Percentiles rank a stretch among this genome's conserved stretches.
Conservation (phyloP, 2,888 invertebrate genomes). For the Plebejus melissa region DNA sequence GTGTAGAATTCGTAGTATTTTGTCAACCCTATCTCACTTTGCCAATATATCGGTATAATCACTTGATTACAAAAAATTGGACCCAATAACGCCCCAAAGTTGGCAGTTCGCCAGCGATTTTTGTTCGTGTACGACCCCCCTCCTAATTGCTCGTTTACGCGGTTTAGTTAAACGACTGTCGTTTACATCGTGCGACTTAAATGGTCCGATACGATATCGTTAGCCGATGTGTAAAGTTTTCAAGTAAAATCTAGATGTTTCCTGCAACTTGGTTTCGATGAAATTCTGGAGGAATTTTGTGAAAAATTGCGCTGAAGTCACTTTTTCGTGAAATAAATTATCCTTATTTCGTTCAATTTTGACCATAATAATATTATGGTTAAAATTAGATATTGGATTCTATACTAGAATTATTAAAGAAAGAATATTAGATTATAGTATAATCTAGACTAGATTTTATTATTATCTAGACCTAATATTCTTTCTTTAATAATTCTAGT, state of each 20-base stretch:
- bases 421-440: no score
- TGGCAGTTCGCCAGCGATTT: background rate
- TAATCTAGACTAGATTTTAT: no score
- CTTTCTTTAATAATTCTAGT: no score
- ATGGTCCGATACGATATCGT: background rate
- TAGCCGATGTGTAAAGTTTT: background rate
- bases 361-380: no score
- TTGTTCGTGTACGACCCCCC: background rate
- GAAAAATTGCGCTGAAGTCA: no score
- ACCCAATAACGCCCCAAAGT: background rate
- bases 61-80: background rate
- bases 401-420: no score
- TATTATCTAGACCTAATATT: no score
- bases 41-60: background rate
- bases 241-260: background rate
- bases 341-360: no score
- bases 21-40: background rate
- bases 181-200: background rate
- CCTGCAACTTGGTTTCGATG: no score
- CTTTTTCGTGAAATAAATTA: no score
- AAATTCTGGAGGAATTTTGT: no score
- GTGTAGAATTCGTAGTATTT: background rate
- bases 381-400: no score
- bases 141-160: conserved; percentile 5
- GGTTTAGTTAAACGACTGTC: background rate